Base-by-base conservation (phyloP, 2,888 invertebrate genomes). In the Didymodactylos carnosus region DNA sequence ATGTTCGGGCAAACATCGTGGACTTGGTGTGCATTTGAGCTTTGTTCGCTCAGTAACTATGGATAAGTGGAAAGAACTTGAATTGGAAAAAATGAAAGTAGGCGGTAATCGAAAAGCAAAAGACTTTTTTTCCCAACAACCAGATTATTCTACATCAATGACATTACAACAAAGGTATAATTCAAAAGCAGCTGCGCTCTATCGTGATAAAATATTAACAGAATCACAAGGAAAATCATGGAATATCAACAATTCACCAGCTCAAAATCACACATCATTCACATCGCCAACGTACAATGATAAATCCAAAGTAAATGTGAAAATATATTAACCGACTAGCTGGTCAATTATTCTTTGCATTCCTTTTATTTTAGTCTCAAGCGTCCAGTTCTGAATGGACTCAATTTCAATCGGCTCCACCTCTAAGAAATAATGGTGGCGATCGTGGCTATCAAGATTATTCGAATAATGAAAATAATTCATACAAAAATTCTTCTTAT, bases 31-130 rank as follows among this genome's bases (percentile, higher is more conserved):
- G 3, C 98, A 99, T 84, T 85, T 98, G 70, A 86, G 86, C 79
- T 86, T 86, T 81, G 86, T 86, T 8, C 81, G 97, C 41, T 98
- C 97, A 2, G 90, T 94, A 23, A 94, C 94, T 1, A 99, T 99
- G 98, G 98, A 99, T 82, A 98, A 98, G 82, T 99, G 98, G 98
- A 98, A 98, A 84, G 97, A 97, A 79, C 86, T 89, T 75, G 98
- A 99, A 83, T 84, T 99, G 77, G 93, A 94, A 79, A 98, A 97
- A 85, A 99, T 99, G 97, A 92, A 91, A 87, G 88, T 89, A 69
- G 97, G 97, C 0, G 97, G 97, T 0, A 98, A 98, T 83, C 86
- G 87, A 72, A 90, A 89, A 79, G 94, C 94, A 0, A 87, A 89
- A 76, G 88, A 90, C 75, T 99, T 97, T 83, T 88, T 98, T 77